Evolutionary conservation across 2,113 vertebrate genomes (phyloP).

Genomic region (Leptobrachium leishanense): DNA sequence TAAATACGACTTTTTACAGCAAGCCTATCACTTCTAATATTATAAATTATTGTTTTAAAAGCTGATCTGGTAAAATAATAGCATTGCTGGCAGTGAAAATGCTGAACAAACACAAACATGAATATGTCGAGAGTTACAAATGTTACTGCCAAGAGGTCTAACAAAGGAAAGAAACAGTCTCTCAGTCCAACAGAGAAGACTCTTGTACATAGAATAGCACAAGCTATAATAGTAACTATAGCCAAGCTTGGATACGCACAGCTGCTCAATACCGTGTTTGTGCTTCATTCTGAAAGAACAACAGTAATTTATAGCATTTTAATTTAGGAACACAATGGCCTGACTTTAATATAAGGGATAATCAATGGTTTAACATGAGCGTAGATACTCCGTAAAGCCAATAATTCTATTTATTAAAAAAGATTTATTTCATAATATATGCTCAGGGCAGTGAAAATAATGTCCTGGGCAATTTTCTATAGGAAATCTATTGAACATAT

Average conservation of each 20-base stretch:
- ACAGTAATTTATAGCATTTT: conserved; percentile 3
- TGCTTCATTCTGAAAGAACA: conserved; percentile 1
- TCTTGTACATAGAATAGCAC: conserved; percentile 1
- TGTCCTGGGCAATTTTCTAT: too few species aligned
- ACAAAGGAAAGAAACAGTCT: conserved; percentile 1
- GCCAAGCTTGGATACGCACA: neutral
- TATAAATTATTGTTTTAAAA: conserved; percentile 8
- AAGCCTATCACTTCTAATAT: too few species aligned
- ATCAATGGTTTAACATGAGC: neutral
- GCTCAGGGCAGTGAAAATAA: too few species aligned
- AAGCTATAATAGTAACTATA: neutral
- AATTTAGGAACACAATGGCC: neutral
- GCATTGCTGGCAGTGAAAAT: conserved; percentile 20
- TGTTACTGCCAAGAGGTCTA: conserved; percentile 25
- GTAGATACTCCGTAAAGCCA: too few species aligned
- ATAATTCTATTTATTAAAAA: too few species aligned
- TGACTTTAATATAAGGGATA: neutral
- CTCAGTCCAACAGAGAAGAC: conserved; percentile 1
- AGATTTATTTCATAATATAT: too few species aligned
- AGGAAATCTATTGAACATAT: too few species aligned
- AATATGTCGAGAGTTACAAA: conserved; percentile 34
- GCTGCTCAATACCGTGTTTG: neutral
- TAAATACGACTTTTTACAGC: conserved; percentile 14
- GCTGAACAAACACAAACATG: conserved; percentile 36
- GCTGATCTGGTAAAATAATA: conserved; percentile 24